Evolutionary conservation across 92 coral and sea anemone species (phyloP).

Genomic region (Palythoa heliodiscus): DNA sequence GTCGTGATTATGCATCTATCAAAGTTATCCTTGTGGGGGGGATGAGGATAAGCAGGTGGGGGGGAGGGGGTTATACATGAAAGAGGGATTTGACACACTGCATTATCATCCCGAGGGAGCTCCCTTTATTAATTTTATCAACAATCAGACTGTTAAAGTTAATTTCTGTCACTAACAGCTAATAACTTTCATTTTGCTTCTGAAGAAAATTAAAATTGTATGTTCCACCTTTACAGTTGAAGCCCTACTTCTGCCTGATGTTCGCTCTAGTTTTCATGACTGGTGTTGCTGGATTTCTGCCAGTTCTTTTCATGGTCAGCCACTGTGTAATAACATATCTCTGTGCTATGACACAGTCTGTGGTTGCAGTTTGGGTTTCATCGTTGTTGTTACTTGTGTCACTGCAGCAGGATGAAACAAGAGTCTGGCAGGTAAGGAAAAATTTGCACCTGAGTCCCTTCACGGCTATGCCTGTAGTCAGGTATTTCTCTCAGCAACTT

Average conservation of each 20-base stretch:
- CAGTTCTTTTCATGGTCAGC: slow-evolving; percentile 61
- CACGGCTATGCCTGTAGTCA: not conserved
- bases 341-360: slow-evolving; percentile 62
- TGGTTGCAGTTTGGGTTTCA: slow-evolving; percentile 62
- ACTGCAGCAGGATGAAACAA: slow-evolving; percentile 57
- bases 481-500: not conserved
- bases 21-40: too few species aligned
- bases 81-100: too few species aligned
- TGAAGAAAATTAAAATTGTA: not conserved
- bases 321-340: slow-evolving; percentile 65
- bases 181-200: too few species aligned
- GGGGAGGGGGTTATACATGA: too few species aligned
- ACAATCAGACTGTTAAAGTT: too few species aligned
- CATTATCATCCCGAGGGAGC: too few species aligned
- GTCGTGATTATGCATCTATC: too few species aligned
- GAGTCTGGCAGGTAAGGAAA: slow-evolving; percentile 69
- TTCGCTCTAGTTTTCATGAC: slow-evolving; percentile 59
- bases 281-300: slow-evolving; percentile 42
- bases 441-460: not conserved
- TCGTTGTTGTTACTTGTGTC: slow-evolving; percentile 59
- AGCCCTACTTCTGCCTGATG: slow-evolving; percentile 59
- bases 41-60: too few species aligned
- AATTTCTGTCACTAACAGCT: too few species aligned
- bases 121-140: too few species aligned
- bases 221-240: slow-evolving; percentile 47